These are phyloP conservation scores for Clostera curtula DNA, from an alignment of 2,888 invertebrate genomes.

Conservation along the genomic window DNA sequence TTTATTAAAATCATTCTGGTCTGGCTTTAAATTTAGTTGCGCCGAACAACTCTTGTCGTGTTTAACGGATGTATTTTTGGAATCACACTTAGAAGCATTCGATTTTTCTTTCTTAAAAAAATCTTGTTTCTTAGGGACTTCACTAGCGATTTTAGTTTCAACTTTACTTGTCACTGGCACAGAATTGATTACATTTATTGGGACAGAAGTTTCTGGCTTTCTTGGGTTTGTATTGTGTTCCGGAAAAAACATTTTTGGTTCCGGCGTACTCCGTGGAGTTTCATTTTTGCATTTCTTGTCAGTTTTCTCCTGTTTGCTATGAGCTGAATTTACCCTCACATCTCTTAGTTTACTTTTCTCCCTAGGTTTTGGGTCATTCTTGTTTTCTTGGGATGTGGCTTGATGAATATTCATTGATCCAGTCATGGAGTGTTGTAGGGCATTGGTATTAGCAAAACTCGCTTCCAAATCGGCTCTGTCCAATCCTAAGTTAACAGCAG, in stretches of 20 bases:
- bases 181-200: slow-evolving; percentile 64
- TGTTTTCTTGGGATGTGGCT: slow-evolving; percentile 44
- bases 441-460: slow-evolving; percentile 38
- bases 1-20: slow-evolving; percentile 71
- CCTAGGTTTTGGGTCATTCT: slow-evolving; percentile 54
- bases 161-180: slow-evolving; percentile 50
- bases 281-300: slow-evolving; percentile 57
- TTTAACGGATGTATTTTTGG: slow-evolving; percentile 53
- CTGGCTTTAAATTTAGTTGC: slow-evolving; percentile 50
- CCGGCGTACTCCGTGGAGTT: slow-evolving; percentile 58
- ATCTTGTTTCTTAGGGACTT: slow-evolving; percentile 67
- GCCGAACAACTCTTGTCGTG: slow-evolving; percentile 61
- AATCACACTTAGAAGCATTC: slow-evolving; percentile 47
- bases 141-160: slow-evolving; percentile 47
- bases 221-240: slow-evolving; percentile 50
- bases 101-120: slow-evolving; percentile 71
- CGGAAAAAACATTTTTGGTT: slow-evolving; percentile 67
- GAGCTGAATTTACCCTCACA: slow-evolving; percentile 66
- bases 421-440: slow-evolving; percentile 43
- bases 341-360: slow-evolving; percentile 65
- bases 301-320: slow-evolving; percentile 61
- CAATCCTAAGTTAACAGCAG: slow-evolving; percentile 53
- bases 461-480: slow-evolving; percentile 54
- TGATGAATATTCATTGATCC: slow-evolving; percentile 53
- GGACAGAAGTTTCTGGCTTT: slow-evolving; percentile 63